phyloP scores from a whole-genome alignment of 2,113 vertebrate genomes.

The Vulpes vulpes region DNA sequence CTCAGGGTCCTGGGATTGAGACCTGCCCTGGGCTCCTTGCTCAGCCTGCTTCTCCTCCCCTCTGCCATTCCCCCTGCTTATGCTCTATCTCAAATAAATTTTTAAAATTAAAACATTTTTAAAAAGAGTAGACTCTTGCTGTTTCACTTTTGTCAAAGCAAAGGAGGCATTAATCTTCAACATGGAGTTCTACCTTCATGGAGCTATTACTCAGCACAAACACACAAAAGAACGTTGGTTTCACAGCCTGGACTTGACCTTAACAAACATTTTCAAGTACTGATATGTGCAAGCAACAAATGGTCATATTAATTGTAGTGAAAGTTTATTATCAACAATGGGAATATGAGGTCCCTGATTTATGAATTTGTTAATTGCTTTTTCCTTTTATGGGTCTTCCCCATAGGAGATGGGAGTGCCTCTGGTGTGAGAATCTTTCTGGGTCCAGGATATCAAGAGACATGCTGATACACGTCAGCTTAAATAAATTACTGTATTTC shows the following conservation, averaged over 20 bases:
- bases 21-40: neutral
- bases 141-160: neutral
- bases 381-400: neutral
- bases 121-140: neutral
- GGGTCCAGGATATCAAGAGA: neutral
- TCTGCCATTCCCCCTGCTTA: neutral
- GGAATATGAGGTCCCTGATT: neutral
- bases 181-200: neutral
- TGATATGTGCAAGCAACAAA: neutral
- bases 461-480: neutral
- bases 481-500: neutral
- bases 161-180: neutral
- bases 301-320: neutral
- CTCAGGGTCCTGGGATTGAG: neutral
- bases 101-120: neutral
- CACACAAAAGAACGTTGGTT: conserved; percentile 42
- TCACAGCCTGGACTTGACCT: neutral
- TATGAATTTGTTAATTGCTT: neutral
- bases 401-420: neutral
- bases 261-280: conserved; percentile 3
- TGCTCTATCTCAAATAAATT: neutral
- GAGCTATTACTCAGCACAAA: neutral
- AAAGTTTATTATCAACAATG: neutral
- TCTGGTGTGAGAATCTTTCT: conserved; percentile 7
- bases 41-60: too few relatives aligned